Conservation (phyloP, 92 coral and sea anemone genomes). For the Siderastrea radians region DNA sequence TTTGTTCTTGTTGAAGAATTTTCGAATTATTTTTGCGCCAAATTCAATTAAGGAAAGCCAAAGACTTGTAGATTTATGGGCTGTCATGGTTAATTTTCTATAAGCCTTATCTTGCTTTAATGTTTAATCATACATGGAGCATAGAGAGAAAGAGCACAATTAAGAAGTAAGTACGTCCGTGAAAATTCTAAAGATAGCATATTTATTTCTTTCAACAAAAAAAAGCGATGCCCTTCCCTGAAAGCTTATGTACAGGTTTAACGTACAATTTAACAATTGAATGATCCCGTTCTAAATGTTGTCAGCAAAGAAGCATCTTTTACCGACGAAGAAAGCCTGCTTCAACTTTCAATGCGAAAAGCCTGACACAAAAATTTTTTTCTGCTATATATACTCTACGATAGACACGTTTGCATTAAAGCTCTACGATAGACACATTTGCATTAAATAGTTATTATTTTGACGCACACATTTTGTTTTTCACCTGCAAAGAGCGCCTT, state of each 20-base stretch:
- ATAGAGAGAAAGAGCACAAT: conserved; percentile 1
- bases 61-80: conserved; percentile 4
- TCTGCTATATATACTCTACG: not conserved
- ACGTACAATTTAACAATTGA: conserved; percentile 2
- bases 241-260: not conserved
- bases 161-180: conserved; percentile 27
- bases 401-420: not conserved
- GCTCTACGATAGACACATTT: not conserved
- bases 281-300: not conserved
- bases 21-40: not conserved
- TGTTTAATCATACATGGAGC: conserved; percentile 20
- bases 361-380: not conserved
- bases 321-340: not conserved
- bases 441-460: not conserved
- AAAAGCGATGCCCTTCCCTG: not conserved
- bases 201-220: not conserved
- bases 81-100: conserved; percentile 7
- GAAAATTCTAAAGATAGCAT: not conserved
- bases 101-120: conserved; percentile 5
- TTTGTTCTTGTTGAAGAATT: not conserved
- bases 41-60: conserved; percentile 4
- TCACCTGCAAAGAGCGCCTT: conserved; percentile 1
- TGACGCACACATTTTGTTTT: not conserved
- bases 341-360: no score
- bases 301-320: not conserved